These are phyloP conservation scores for Eudyptes chrysolophus DNA, from an alignment of 2,113 vertebrate species.

Conservation along the genomic window DNA sequence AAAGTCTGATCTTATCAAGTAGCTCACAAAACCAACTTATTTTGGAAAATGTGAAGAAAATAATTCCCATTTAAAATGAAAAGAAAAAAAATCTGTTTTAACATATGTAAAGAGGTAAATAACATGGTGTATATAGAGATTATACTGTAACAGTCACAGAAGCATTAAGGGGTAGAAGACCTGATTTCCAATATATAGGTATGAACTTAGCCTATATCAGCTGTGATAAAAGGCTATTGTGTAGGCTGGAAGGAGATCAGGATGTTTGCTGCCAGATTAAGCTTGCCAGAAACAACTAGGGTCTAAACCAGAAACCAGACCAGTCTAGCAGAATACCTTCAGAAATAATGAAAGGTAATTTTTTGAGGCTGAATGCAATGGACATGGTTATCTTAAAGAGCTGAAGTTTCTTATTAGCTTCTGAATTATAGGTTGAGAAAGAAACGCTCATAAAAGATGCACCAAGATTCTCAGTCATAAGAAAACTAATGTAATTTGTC, in stretches of 20 bases:
- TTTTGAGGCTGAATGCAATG: not conserved
- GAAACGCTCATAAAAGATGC: not conserved
- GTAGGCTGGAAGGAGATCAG: not conserved
- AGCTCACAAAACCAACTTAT: not conserved
- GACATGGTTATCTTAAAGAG: not conserved
- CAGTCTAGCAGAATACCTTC: not conserved
- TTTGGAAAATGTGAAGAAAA: not conserved
- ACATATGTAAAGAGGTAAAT: not conserved
- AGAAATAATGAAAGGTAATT: not conserved
- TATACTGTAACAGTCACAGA: not conserved
- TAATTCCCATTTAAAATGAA: not conserved
- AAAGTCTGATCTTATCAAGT: not conserved
- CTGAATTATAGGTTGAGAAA: not conserved
- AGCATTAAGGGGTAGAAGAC: not conserved
- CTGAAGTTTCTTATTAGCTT: not conserved
- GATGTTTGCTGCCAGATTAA: not conserved
- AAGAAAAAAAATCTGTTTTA: not conserved
- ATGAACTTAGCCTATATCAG: fast-evolving
- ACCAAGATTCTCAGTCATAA: not conserved
- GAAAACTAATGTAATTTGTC: not conserved
- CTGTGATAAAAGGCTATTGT: not conserved
- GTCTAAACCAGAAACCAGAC: not conserved
- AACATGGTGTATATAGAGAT: not conserved
- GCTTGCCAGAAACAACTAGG: not conserved
- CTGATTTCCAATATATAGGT: not conserved